Conservation (phyloP, 2,888 invertebrate genomes). For the Lordiphosa fenestrarum region DNA sequence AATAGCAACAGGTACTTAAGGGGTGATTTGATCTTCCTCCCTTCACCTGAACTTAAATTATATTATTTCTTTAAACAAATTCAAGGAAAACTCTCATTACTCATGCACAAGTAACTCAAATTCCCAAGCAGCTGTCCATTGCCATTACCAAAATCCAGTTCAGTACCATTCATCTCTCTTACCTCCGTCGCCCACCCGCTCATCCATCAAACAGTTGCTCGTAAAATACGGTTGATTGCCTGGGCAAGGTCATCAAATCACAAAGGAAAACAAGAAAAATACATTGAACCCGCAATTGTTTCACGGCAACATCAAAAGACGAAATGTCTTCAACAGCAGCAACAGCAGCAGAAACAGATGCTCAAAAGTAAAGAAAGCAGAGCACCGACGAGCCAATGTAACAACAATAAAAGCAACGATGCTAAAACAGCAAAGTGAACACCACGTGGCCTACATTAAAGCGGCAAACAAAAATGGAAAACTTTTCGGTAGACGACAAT, state of each 20-base stretch:
- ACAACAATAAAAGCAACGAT: constrained; percentile 43
- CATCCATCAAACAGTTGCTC: constrained; percentile 13
- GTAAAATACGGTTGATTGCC: constrained; percentile 33
- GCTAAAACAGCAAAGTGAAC: constrained; percentile 43
- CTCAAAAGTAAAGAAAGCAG: constrained; percentile 13
- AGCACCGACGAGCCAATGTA: constrained; percentile 22
- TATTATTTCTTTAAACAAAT: too few relatives aligned
- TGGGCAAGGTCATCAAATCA: constrained; percentile 56
- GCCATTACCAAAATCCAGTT: constrained; percentile 25
- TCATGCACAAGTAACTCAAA: constrained; percentile 30
- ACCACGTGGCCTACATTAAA: constrained; percentile 52
- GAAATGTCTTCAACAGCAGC: constrained; percentile 48
- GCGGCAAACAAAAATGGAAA: constrained; percentile 19
- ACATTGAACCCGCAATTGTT: constrained; percentile 54
- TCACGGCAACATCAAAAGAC: constrained; percentile 54
- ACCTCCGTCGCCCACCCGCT: not conserved
- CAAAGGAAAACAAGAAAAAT: constrained; percentile 19
- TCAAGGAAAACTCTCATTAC: constrained; percentile 6
- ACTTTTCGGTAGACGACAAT: constrained; percentile 34
- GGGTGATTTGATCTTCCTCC: constrained; percentile 15
- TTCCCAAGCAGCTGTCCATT: constrained; percentile 21
- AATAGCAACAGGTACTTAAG: constrained; percentile 30
- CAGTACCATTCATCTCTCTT: constrained; percentile 12
- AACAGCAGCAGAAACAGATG: constrained; percentile 5
- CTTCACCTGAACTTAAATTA: not conserved